These are phyloP conservation scores for Merops nubicus DNA, from an alignment of 2,113 vertebrate genomes.

Conservation along the genomic window DNA sequence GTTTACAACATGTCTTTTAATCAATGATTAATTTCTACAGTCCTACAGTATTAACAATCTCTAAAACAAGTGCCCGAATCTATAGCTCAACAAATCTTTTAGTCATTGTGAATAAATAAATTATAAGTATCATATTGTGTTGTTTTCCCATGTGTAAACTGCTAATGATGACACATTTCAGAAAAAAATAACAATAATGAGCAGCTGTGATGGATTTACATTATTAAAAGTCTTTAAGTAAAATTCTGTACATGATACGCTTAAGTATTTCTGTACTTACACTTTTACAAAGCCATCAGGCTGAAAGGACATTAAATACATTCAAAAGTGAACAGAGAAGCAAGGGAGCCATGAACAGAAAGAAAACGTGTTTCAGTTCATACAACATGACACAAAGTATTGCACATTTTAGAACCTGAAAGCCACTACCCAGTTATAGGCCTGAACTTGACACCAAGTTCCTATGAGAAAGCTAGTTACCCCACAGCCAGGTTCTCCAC, in stretches of 20 bases:
- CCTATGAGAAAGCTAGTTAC: background rate
- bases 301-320: conserved; percentile 4
- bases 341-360: background rate
- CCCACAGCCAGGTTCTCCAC: background rate
- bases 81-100: background rate
- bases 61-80: background rate
- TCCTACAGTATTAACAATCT: background rate
- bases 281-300: conserved; percentile 16
- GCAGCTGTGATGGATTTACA: background rate
- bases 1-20: conserved; percentile 42
- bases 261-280: background rate
- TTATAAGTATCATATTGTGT: background rate
- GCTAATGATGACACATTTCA: background rate
- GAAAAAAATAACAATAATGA: conserved; percentile 22
- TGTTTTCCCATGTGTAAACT: conserved; percentile 1
- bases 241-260: background rate
- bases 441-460: background rate
- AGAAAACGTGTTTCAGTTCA: background rate
- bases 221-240: background rate
- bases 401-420: background rate
- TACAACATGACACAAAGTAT: background rate
- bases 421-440: background rate
- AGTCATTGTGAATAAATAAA: conserved; percentile 27
- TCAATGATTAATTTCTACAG: conserved; percentile 26
- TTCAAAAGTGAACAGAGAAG: background rate